A percentile compares a stretch with the other conserved stretches of the same genome.
phyloP scores from a whole-genome alignment of 2,888 invertebrate species.

The Chironomus tentans region DNA sequence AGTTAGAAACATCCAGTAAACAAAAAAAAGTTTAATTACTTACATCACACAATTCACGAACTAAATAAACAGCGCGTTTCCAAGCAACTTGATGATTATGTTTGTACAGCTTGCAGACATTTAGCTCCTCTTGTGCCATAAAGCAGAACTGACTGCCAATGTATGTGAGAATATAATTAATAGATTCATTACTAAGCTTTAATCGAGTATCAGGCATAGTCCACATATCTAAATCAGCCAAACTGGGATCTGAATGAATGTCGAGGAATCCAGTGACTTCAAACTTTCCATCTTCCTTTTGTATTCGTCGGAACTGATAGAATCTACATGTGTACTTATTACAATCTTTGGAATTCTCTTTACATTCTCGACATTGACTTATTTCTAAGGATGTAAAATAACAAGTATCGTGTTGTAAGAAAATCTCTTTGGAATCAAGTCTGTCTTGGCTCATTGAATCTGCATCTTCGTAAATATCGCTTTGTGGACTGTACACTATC shows the following conservation, averaged over 20 bases:
- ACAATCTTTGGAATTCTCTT: background rate
- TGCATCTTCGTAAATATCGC: background rate
- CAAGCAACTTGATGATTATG: constrained; percentile 62
- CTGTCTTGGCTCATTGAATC: background rate
- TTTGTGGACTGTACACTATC: background rate
- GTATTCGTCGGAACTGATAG: constrained; percentile 5
- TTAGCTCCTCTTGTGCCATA: constrained; percentile 77
- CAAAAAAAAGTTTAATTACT: background rate
- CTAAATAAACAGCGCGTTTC: constrained; percentile 93
- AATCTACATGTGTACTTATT: constrained; percentile 8
- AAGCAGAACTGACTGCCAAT: constrained; percentile 95
- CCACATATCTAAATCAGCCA: constrained; percentile 78
- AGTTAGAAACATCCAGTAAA: background rate
- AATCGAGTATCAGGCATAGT: constrained; percentile 42
- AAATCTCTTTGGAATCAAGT: background rate
- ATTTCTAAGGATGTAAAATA: background rate
- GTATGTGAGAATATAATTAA: constrained; percentile 76
- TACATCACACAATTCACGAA: constrained; percentile 95
- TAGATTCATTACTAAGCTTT: constrained; percentile 56
- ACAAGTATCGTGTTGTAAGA: constrained; percentile 8
- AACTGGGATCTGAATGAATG: constrained; percentile 72
- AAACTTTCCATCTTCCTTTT: background rate
- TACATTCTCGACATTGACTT: constrained; percentile 13
- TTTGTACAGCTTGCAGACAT: constrained; percentile 41
- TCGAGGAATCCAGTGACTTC: constrained; percentile 64